Percentiles rank a stretch among this genome's conserved stretches.
phyloP scores from a whole-genome alignment of 2,797 vertebrate species.

The Cephalopachus bancanus region DNA sequence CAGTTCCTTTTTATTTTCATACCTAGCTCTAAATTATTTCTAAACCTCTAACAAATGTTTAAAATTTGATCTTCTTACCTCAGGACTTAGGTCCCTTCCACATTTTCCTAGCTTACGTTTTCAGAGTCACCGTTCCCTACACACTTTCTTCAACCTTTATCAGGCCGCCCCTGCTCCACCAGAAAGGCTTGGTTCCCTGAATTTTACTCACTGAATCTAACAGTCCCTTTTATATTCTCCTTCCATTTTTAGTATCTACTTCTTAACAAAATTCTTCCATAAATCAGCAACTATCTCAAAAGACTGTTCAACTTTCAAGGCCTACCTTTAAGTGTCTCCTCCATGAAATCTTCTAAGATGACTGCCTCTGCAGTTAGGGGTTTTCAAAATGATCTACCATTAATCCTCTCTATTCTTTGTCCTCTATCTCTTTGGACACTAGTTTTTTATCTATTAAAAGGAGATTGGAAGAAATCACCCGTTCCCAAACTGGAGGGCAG shows the following conservation, averaged over 20 bases:
- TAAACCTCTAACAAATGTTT: neutral
- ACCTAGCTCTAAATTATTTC: neutral
- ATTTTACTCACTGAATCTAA: neutral
- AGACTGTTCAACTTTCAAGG: neutral
- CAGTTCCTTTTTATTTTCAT: neutral
- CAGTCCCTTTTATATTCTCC: neutral
- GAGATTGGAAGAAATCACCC: neutral
- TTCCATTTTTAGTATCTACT: neutral
- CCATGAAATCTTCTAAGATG: neutral
- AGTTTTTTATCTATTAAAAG: neutral
- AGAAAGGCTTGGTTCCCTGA: neutral
- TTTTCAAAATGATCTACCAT: neutral
- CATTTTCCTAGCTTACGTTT: neutral
- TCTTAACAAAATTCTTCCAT: neutral
- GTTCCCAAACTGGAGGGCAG: neutral
- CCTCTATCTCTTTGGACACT: neutral
- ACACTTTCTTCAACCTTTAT: neutral
- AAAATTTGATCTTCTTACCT: neutral
- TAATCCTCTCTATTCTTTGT: neutral
- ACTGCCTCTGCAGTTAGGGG: neutral
- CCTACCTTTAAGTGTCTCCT: neutral
- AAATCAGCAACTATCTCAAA: neutral
- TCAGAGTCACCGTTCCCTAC: neutral
- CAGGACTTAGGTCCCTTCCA: neutral
- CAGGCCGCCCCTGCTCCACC: neutral